Percentiles rank a stretch among this genome's conserved stretches.
Conservation (phyloP, 2,888 invertebrate genomes). For the Epirrhoe tristata region DNA sequence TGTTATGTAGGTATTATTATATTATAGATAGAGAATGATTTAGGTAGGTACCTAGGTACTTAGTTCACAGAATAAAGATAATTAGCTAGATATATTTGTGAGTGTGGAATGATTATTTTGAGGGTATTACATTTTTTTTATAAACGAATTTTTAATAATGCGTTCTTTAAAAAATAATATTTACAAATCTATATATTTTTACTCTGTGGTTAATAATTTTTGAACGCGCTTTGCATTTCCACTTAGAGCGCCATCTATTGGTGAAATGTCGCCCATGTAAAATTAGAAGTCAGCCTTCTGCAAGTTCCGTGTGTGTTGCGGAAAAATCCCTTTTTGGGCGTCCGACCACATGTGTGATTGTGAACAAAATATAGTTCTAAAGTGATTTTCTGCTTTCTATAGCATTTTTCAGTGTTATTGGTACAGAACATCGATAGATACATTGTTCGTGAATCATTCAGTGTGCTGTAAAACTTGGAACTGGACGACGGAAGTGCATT, state of each 20-base stretch:
- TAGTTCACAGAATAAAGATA: too few species aligned
- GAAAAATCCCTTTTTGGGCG: slow-evolving; percentile 89
- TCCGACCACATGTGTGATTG: slow-evolving; percentile 88
- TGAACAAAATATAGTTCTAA: slow-evolving; percentile 82
- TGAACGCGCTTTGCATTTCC: slow-evolving; percentile 64
- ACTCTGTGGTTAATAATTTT: slow-evolving; percentile 8
- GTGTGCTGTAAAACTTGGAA: slow-evolving; percentile 73
- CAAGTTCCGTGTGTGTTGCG: slow-evolving; percentile 84
- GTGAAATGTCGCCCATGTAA: slow-evolving; percentile 71
- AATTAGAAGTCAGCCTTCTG: slow-evolving; percentile 84
- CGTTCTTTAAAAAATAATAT: slow-evolving; percentile 16
- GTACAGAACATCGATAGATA: slow-evolving; percentile 65
- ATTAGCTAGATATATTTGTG: too few species aligned
- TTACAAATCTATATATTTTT: slow-evolving; percentile 25
- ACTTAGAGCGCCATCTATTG: slow-evolving; percentile 74
- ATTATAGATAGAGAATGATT: too few species aligned
- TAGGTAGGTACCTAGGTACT: too few species aligned
- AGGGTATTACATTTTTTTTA: neutral
- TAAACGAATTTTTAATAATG: neutral
- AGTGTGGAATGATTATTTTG: too few species aligned
- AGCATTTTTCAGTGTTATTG: slow-evolving; percentile 67
- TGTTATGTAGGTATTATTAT: too few species aligned
- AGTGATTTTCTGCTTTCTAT: slow-evolving; percentile 72
- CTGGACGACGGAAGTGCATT: slow-evolving; percentile 80
- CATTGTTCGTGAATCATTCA: slow-evolving; percentile 68